phyloP scores from a whole-genome alignment of 2,113 vertebrate genomes.

The Vimba vimba region DNA sequence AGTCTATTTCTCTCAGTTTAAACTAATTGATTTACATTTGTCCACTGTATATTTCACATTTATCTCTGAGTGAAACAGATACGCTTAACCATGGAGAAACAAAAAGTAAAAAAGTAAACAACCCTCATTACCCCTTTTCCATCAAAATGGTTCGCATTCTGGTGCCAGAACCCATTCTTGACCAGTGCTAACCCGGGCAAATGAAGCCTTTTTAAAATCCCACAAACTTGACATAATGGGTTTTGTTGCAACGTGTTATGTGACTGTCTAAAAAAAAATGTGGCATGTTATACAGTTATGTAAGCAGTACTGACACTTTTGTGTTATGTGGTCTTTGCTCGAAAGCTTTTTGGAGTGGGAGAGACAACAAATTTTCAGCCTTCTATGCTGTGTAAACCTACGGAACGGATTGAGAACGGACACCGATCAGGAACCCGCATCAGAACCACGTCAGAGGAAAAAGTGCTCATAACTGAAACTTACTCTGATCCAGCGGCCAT shows the following conservation, averaged over 20 bases:
- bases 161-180: neutral
- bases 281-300: neutral
- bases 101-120: neutral
- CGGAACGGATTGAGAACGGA: neutral
- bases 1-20: neutral
- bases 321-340: neutral
- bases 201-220: neutral
- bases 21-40: neutral
- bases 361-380: neutral
- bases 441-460: neutral
- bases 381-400: neutral
- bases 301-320: neutral
- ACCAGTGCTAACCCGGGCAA: neutral
- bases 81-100: neutral
- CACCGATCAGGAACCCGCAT: neutral
- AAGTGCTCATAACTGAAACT: conserved; percentile 71
- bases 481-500: conserved; percentile 99
- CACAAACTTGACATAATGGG: neutral
- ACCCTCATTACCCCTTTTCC: neutral
- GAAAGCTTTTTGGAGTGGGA: neutral
- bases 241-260: neutral
- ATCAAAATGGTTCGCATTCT: neutral
- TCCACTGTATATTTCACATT: neutral
- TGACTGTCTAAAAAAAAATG: neutral
- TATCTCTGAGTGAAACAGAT: neutral